Percentiles rank a stretch among this genome's conserved stretches.
phyloP scores from a whole-genome alignment of 2,113 vertebrate genomes.

The Oryzias melastigma region DNA sequence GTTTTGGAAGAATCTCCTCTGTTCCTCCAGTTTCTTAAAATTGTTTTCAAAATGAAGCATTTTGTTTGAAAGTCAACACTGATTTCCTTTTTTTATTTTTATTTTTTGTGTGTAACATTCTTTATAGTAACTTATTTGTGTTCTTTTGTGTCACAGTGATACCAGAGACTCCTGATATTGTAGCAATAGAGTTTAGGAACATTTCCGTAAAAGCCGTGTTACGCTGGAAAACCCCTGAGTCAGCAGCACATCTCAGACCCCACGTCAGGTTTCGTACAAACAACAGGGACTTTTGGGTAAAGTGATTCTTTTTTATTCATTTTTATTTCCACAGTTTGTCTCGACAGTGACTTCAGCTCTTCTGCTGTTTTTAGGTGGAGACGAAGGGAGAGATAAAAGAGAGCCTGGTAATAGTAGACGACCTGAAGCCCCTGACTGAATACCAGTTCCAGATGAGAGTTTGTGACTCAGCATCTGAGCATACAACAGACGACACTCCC shows the following conservation, averaged over 20 bases:
- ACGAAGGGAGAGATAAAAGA: slow-evolving; percentile 22
- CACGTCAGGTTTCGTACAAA: slow-evolving; percentile 45
- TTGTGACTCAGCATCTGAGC: slow-evolving; percentile 33
- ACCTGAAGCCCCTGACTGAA: slow-evolving; percentile 53
- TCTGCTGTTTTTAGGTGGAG: slow-evolving; percentile 34
- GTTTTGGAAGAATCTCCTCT: too few species aligned
- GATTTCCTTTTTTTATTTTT: too few species aligned
- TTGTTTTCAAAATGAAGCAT: too few species aligned
- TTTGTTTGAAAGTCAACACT: too few species aligned
- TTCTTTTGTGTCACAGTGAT: slow-evolving; percentile 57
- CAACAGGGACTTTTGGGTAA: slow-evolving; percentile 60
- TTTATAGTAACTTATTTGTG: background rate
- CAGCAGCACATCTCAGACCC: slow-evolving; percentile 9
- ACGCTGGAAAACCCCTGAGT: slow-evolving; percentile 57
- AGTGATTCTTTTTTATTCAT: background rate
- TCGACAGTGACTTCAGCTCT: background rate
- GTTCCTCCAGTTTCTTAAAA: too few species aligned
- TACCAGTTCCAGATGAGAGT: slow-evolving; percentile 71
- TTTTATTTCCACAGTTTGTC: background rate
- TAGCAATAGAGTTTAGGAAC: slow-evolving; percentile 47
- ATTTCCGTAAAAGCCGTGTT: slow-evolving; percentile 39
- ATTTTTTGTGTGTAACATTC: too few species aligned
- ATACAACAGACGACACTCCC: background rate
- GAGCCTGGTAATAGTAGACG: slow-evolving; percentile 32
- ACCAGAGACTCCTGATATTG: slow-evolving; percentile 66